Evolutionary conservation across 1,140 invertebrate genomes (phyloP), one percentile per base, ranked within the genome.

Genomic region (Lordiphosa stackelbergi): DNA sequence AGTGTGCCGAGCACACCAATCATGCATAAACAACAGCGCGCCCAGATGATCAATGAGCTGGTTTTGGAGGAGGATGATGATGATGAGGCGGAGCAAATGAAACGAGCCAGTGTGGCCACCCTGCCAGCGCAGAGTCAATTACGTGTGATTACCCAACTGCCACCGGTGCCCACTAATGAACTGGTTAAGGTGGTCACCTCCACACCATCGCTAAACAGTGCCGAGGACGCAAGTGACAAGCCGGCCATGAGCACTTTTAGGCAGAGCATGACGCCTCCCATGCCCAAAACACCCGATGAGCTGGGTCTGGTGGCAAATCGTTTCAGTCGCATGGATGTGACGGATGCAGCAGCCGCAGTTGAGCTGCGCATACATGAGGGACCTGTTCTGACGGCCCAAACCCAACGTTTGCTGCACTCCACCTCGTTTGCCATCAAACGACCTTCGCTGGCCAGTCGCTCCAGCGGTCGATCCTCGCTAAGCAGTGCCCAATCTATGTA

Each of bases 381-480:
- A 5, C 73, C 73, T 0, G 45, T 64, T 51, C 47, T 83, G 9
- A 70, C 56, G 4, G 69, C 73, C 1, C 78, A 73, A 8, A 78
- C 78, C 1, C 73, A 73, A 42, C 71, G 75, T 5, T 62, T 87
- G 11, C 62, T 87, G 49, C 75, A 87, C 40, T 75, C 85, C 35
- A 85, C 85, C 13, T 85, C 84, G 12, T 87, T 87, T 63, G 78
- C 84, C 2, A 87, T 87, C 5, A 87, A 87, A 49, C 72, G 85
- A 2, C 85, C 85, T 2, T 83, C 79, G 31, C 43, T 87, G 41
- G 62, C 85, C 13, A 71, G 65, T 1, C 77, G 77, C 10, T 83
- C 78, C 56, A 83, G 77, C 47, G 77, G 72, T 5, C 45, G 78
- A 9, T 70, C 74, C 3, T 87, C 85, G n/a, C 41, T 87, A 34